These are phyloP conservation scores for Vanacampus margaritifer DNA, from an alignment of 2,113 vertebrate species.

Conservation along the genomic window DNA sequence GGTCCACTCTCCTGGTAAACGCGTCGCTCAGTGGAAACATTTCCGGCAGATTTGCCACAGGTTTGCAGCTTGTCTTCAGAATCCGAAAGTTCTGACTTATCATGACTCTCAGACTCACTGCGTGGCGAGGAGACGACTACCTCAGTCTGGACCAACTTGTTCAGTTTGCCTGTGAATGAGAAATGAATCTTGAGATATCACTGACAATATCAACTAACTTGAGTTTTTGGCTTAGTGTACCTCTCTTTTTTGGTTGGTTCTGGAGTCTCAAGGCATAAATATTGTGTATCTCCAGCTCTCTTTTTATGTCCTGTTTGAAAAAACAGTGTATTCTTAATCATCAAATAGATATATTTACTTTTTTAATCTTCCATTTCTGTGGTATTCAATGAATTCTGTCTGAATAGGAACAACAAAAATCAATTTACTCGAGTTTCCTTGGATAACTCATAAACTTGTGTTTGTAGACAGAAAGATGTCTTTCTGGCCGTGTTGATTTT, in stretches of 20 bases:
- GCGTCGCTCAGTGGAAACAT: not conserved
- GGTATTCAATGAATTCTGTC: not conserved
- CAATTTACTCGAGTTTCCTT: slow-evolving; percentile 70
- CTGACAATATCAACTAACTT: not conserved
- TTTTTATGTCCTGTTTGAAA: slow-evolving; percentile 30
- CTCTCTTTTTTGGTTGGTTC: slow-evolving; percentile 40
- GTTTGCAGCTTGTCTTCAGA: not conserved
- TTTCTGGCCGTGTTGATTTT: slow-evolving; percentile 63
- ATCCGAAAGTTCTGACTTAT: not conserved
- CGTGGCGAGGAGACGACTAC: not conserved
- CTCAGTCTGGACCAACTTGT: slow-evolving; percentile 52
- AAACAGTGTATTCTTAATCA: not conserved
- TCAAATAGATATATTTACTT: not conserved
- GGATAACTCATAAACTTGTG: slow-evolving; percentile 64
- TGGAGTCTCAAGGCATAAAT: slow-evolving; percentile 74
- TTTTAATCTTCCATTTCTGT: not conserved
- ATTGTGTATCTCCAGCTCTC: slow-evolving; percentile 64
- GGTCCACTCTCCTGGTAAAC: not conserved
- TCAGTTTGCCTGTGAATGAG: slow-evolving; percentile 31
- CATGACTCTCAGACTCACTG: not conserved
- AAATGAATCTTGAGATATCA: not conserved
- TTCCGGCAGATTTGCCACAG: not conserved
- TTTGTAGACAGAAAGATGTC: slow-evolving; percentile 58
- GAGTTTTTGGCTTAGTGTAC: not conserved
- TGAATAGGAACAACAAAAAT: not conserved